These are phyloP conservation scores for Chamaetylas fuelleborni DNA, from an alignment of 2,113 vertebrate species.

Conservation along the genomic window DNA sequence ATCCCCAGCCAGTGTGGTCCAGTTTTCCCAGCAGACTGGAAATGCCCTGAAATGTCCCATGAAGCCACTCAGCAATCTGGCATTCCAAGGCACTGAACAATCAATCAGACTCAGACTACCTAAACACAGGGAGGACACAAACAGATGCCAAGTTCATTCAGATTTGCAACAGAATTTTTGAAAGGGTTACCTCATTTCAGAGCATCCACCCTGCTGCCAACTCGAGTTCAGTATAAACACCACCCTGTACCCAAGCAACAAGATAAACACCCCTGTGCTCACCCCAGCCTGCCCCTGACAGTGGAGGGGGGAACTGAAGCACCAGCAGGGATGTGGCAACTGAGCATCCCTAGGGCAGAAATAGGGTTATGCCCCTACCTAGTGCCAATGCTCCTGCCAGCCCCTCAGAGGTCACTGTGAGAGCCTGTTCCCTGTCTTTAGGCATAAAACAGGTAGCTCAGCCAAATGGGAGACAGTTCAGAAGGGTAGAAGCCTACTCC, in stretches of 20 bases:
- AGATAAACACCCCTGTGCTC: background rate
- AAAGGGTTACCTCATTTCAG: background rate
- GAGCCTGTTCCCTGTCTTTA: background rate
- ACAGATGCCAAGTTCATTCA: background rate
- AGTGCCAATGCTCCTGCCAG: background rate
- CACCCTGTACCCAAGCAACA: rapidly evolving
- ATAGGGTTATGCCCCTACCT: background rate
- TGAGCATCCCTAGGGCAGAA: background rate
- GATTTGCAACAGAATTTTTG: background rate
- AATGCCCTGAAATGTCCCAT: background rate
- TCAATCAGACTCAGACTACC: no score
- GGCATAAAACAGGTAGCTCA: background rate
- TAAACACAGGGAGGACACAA: background rate
- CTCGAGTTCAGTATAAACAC: background rate
- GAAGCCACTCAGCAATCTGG: background rate
- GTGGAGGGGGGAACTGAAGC: background rate
- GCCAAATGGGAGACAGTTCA: background rate
- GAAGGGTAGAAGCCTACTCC: background rate
- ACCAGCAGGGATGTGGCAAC: background rate
- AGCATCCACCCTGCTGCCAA: background rate
- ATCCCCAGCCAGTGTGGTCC: background rate
- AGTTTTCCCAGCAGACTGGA: background rate
- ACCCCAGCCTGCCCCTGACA: background rate
- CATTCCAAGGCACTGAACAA: background rate
- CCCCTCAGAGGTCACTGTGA: background rate